Base-by-base conservation (phyloP, 2,888 invertebrate species). In the Parascotia fuliginaria region DNA sequence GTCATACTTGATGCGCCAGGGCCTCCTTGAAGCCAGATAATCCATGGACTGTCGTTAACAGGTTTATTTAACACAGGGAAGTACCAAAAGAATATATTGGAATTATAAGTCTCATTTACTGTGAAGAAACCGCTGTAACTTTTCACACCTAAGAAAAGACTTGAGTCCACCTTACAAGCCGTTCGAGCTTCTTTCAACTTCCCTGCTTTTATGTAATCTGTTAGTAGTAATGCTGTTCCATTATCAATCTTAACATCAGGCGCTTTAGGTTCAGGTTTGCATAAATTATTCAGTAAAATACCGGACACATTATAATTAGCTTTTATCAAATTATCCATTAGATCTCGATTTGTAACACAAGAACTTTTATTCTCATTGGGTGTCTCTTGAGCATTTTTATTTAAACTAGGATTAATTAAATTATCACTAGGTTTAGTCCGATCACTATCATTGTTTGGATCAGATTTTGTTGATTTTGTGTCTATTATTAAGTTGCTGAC, bases 21-120 rank as follows among this genome's bases (percentile, higher is more conserved):
- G 0, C 97, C 97, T 5, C 98, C 97, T 93, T 97, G 96, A n/a
- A 98, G 88, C 97, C 98, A 98, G 55, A 98, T 94, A 7, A 97
- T 92, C 72, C 97, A 90, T 0, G 98, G 97, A 12, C 79, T 87
- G 19, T 83, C 79, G 19, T 76, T 79, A 15, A 83, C 77, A 0
- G 87, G 85, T 67, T 91, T 87, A 4, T 79, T 70, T 33, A 76
- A 58, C 15, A 83, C 79, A 0, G 96, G 96, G 73, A 97, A 96
- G 74, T 95, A 97, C 97, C 97, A 97, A 85, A 97, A 97, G 85
- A 96, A 97, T 72, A 96, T 81, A 77, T 97, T 96, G 0, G 96
- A 96, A 70, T 95, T 93, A 70, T 92, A 94, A 2, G 92, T 84
- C 75, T 95, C 94, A 74, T 97, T 94, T 13, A 97, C 97, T 0